Percentiles rank a stretch among this genome's conserved stretches.
These are phyloP conservation scores for Prinia subflava DNA, from an alignment of 2,113 vertebrate genomes.

Conservation along the genomic window DNA sequence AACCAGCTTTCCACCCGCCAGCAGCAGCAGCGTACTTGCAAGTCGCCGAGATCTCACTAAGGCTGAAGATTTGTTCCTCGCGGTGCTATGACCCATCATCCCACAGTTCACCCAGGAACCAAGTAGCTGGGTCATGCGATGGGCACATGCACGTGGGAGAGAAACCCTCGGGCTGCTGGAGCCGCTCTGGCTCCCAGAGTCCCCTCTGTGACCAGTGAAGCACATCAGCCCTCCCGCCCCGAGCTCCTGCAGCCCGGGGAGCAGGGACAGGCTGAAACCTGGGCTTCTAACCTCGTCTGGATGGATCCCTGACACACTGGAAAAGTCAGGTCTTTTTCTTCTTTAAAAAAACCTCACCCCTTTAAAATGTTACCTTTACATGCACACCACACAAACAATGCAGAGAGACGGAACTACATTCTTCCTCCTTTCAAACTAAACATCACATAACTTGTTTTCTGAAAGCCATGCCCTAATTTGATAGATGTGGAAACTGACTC, in stretches of 20 bases:
- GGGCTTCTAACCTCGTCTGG: background rate
- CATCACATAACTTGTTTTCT: background rate
- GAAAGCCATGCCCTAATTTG: slow-evolving; percentile 34
- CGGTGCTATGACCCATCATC: slow-evolving; percentile 40
- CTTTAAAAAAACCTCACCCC: background rate
- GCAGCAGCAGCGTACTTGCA: background rate
- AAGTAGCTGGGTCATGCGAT: slow-evolving; percentile 42
- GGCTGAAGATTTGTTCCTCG: slow-evolving; percentile 29
- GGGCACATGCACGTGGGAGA: slow-evolving; percentile 36
- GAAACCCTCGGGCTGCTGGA: slow-evolving; percentile 15
- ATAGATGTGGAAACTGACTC: slow-evolving; percentile 42
- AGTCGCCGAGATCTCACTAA: background rate
- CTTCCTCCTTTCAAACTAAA: background rate
- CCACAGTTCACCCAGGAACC: slow-evolving; percentile 23
- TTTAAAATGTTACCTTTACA: background rate
- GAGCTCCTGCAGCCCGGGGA: background rate
- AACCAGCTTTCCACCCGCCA: background rate
- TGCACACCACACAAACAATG: accelerated
- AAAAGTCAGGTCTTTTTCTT: background rate
- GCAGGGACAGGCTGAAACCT: background rate
- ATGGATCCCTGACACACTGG: background rate
- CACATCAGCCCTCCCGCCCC: background rate
- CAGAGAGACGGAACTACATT: background rate
- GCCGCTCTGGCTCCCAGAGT: background rate
- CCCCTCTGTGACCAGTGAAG: slow-evolving; percentile 58